Evolutionary conservation across 2,113 vertebrate genomes (phyloP).

Genomic region (Otis tarda): DNA sequence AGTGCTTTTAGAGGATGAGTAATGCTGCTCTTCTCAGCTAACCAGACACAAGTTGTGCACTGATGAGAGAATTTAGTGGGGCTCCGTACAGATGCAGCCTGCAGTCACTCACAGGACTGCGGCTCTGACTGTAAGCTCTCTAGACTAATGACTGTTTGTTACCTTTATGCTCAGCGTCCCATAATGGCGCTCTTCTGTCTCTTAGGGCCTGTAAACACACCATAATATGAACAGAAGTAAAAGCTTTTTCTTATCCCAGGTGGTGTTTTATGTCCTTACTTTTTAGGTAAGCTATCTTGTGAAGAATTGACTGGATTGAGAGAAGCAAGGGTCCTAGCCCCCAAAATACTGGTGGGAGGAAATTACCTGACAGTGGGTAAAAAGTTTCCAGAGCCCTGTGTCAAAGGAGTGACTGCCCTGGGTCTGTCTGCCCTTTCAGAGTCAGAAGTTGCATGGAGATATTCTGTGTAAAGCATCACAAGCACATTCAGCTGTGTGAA

Average conservation of each 20-base stretch:
- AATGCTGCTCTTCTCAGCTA: neutral
- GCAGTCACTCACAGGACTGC: accelerated
- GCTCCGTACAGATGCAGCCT: neutral
- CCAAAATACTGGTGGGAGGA: neutral
- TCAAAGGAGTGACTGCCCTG: neutral
- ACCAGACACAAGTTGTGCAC: neutral
- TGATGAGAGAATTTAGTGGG: neutral
- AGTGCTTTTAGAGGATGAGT: neutral
- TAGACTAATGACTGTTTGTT: neutral
- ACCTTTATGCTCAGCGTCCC: neutral
- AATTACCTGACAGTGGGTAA: neutral
- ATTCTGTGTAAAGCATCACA: neutral
- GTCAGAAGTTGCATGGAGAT: neutral
- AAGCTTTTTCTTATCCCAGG: neutral
- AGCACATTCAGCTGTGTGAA: neutral
- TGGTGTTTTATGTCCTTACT: neutral
- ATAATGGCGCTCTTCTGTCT: neutral
- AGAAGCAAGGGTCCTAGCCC: neutral
- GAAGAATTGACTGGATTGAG: neutral
- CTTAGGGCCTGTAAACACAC: neutral
- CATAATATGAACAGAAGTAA: neutral
- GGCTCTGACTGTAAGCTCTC: neutral
- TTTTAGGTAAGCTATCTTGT: neutral
- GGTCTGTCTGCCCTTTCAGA: neutral
- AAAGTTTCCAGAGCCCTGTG: neutral